These are phyloP conservation scores for Hydrotaea cyrtoneurina DNA, from an alignment of 2,888 invertebrate species.

Conservation along the genomic window DNA sequence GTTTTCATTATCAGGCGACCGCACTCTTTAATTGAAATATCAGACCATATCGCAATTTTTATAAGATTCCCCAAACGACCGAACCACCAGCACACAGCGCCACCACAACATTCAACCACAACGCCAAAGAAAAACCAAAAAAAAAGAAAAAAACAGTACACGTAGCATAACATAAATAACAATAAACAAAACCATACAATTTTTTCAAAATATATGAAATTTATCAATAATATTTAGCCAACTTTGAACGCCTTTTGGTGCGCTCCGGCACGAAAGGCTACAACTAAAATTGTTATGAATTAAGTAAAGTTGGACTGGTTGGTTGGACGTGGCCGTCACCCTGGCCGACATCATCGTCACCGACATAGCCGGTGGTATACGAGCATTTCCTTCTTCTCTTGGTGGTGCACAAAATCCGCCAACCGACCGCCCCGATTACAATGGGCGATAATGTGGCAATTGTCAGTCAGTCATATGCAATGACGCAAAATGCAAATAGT, in stretches of 20 bases:
- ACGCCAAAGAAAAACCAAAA: background rate
- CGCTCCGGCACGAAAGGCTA: background rate
- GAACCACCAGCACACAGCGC: background rate
- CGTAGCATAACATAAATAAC: slow-evolving; percentile 46
- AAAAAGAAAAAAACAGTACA: background rate
- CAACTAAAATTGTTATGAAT: slow-evolving; percentile 20
- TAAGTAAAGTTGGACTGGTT: background rate
- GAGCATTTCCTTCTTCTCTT: slow-evolving; percentile 46
- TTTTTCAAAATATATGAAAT: slow-evolving; percentile 30
- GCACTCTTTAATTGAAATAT: slow-evolving; percentile 63
- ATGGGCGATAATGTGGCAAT: slow-evolving; percentile 63
- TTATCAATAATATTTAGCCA: slow-evolving; percentile 49
- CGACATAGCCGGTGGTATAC: slow-evolving; percentile 34
- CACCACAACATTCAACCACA: background rate
- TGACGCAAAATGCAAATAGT: slow-evolving; percentile 42
- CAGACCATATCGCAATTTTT: slow-evolving; percentile 49
- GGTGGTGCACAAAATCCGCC: background rate
- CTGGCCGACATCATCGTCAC: slow-evolving; percentile 16
- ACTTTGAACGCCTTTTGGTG: slow-evolving; percentile 55
- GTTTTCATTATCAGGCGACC: slow-evolving; percentile 46
- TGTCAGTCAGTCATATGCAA: slow-evolving; percentile 44
- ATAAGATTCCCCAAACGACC: slow-evolving; percentile 5
- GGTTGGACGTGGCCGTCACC: slow-evolving; percentile 21
- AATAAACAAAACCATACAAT: slow-evolving; percentile 38
- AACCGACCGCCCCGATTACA: slow-evolving; percentile 61